phyloP scores from a whole-genome alignment of 2,113 vertebrate genomes.

The Silurus meridionalis region DNA sequence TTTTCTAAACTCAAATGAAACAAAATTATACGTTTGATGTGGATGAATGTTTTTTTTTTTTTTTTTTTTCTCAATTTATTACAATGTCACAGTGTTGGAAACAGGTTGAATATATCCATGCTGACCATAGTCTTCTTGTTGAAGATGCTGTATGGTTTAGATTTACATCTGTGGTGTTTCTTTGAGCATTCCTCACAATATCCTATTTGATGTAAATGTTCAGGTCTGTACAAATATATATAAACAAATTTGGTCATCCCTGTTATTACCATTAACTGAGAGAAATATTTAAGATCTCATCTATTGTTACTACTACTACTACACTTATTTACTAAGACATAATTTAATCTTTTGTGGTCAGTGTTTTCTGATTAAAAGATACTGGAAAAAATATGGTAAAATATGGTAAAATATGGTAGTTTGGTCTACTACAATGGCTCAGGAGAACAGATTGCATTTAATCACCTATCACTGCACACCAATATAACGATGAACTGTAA shows the following conservation, averaged over 20 bases:
- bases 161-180: constrained; percentile 69
- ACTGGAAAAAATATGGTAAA: too few relatives aligned
- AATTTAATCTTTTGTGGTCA: constrained; percentile 1
- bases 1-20: constrained; percentile 24
- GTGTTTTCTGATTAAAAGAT: constrained; percentile 22
- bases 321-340: neutral
- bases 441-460: too few relatives aligned
- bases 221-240: constrained; percentile 74
- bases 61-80: neutral
- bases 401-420: too few relatives aligned
- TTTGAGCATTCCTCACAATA: constrained; percentile 71
- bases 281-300: neutral
- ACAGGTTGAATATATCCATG: constrained; percentile 47
- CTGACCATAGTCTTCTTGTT: constrained; percentile 54
- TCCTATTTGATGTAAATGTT: constrained; percentile 75
- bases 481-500: too few relatives aligned
- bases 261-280: constrained; percentile 21
- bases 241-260: constrained; percentile 57
- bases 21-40: neutral
- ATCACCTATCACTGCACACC: too few relatives aligned
- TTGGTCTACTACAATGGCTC: too few relatives aligned
- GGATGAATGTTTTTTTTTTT: constrained; percentile 28
- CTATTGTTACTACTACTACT: neutral
- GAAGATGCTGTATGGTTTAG: constrained; percentile 74
- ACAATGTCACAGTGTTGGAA: constrained; percentile 53